Percentiles rank a stretch among this genome's conserved stretches.
Evolutionary conservation across 2,888 invertebrate genomes (phyloP).

Genomic region (Morpho helenor): DNA sequence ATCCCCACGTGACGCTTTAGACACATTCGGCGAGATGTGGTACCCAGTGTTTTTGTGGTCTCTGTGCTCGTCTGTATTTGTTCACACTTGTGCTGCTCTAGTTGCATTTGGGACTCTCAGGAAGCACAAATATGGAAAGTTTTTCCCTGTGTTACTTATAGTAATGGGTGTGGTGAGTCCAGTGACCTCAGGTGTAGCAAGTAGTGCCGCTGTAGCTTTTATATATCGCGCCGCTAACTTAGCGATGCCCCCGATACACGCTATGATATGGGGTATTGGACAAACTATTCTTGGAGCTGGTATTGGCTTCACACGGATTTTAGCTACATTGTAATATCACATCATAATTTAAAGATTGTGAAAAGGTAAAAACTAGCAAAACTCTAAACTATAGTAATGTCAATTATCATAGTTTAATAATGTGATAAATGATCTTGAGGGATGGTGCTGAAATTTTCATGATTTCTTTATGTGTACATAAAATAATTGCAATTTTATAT

Average conservation of each 20-base stretch:
- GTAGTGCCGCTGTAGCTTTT: constrained; percentile 95
- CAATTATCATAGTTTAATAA: constrained; percentile 30
- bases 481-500: constrained; percentile 12
- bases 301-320: constrained; percentile 94
- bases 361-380: constrained; percentile 17
- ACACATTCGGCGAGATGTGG: constrained; percentile 95
- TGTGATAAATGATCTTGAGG: constrained; percentile 22
- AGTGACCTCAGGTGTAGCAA: constrained; percentile 91
- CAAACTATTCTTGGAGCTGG: constrained; percentile 94
- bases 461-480: constrained; percentile 19
- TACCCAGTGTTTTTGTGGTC: constrained; percentile 98
- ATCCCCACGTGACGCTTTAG: constrained; percentile 81
- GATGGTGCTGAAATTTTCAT: constrained; percentile 26
- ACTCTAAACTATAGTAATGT: constrained; percentile 26
- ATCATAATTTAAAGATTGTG: constrained; percentile 1
- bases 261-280: constrained; percentile 96
- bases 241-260: constrained; percentile 94
- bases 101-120: constrained; percentile 94
- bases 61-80: constrained; percentile 94
- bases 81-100: constrained; percentile 93
- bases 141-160: constrained; percentile 92
- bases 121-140: constrained; percentile 96
- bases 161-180: constrained; percentile 95
- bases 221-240: constrained; percentile 94
- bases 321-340: constrained; percentile 89